phyloP scores from a whole-genome alignment of 1,140 invertebrate genomes.

The Cydia amplana region DNA sequence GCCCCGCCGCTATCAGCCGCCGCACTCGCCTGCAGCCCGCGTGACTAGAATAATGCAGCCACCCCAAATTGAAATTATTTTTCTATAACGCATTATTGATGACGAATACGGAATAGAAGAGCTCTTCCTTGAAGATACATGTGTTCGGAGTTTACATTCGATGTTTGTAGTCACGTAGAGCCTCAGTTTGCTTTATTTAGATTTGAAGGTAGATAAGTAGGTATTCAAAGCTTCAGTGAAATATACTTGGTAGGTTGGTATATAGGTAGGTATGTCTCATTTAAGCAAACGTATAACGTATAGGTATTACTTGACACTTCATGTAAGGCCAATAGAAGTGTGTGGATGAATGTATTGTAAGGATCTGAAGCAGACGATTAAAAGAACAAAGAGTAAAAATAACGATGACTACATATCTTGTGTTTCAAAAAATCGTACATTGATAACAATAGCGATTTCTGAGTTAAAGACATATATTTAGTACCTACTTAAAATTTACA shows the following conservation, averaged over 20 bases:
- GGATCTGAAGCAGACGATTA: no score
- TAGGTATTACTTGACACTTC: no score
- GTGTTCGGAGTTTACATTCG: slow-evolving; percentile 5
- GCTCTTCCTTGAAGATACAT: slow-evolving; percentile 32
- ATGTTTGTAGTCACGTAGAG: not conserved
- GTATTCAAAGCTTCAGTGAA: no score
- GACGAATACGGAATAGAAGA: slow-evolving; percentile 40
- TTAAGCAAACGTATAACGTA: not conserved
- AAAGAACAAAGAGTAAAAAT: no score
- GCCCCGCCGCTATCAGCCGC: slow-evolving; percentile 71
- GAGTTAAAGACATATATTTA: no score
- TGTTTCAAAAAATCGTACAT: no score
- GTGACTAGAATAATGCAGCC: slow-evolving; percentile 73
- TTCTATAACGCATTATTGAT: slow-evolving; percentile 57
- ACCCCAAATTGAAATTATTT: slow-evolving; percentile 73
- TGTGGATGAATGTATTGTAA: no score
- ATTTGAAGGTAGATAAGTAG: not conserved
- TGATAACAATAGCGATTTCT: no score
- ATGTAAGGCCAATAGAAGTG: no score
- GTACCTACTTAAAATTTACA: no score
- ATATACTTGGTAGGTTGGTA: no score
- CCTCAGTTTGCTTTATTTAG: not conserved
- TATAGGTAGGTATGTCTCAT: not conserved
- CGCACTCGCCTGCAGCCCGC: slow-evolving; percentile 67
- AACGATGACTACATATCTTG: no score